Percentiles rank a stretch among this genome's conserved stretches.
Conservation (phyloP, 1,140 invertebrate species). For the Aphidius ervi region DNA sequence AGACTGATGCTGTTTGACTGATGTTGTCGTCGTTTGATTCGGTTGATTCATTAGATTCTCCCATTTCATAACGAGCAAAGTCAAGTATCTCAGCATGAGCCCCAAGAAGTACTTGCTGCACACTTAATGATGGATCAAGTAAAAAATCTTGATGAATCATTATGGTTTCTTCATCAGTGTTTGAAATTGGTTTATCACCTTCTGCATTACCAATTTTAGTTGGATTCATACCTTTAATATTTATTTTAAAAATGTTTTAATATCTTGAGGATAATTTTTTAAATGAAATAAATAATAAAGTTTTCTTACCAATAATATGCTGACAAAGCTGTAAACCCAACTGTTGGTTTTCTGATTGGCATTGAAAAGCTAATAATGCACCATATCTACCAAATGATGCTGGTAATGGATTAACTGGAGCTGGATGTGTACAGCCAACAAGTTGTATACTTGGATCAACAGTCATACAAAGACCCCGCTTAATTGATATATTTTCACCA, state of each 20-base stretch:
- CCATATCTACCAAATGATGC: conserved; percentile 77
- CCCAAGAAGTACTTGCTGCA: conserved; percentile 69
- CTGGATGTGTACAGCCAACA: conserved; percentile 72
- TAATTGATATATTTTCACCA: conserved; percentile 84
- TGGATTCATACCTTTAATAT: conserved; percentile 74
- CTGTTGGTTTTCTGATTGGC: conserved; percentile 47
- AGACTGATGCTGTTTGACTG: conserved; percentile 19
- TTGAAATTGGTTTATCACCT: conserved; percentile 58
- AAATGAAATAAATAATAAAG: conserved; percentile 1
- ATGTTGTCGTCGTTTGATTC: conserved; percentile 56
- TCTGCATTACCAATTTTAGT: conserved; percentile 66
- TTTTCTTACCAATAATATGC: conserved; percentile 73
- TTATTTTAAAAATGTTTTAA: conserved; percentile 19
- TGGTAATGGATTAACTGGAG: conserved; percentile 44
- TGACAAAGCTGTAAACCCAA: conserved; percentile 77
- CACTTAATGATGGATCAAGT: conserved; percentile 68
- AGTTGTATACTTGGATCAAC: conserved; percentile 57
- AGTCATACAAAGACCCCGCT: conserved; percentile 71
- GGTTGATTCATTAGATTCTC: conserved; percentile 56
- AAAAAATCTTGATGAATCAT: conserved; percentile 86
- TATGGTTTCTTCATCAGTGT: conserved; percentile 67
- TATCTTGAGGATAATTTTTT: conserved; percentile 10
- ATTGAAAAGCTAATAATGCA: conserved; percentile 67
- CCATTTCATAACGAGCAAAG: conserved; percentile 82
- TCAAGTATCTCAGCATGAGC: conserved; percentile 70